Evolutionary conservation across 2,797 vertebrate genomes (phyloP).

Genomic region (Falco cherrug): DNA sequence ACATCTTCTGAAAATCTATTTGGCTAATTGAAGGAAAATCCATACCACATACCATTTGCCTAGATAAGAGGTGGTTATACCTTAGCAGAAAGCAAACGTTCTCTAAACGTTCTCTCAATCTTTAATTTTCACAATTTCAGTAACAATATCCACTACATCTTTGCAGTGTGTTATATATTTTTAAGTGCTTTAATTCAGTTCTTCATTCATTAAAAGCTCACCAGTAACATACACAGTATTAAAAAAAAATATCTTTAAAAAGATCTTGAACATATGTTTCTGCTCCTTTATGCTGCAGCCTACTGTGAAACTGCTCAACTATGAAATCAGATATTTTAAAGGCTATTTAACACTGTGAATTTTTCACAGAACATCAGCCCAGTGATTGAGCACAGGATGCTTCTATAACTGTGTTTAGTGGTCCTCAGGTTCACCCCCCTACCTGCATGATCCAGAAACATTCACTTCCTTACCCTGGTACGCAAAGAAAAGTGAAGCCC

Average conservation of each 20-base stretch:
- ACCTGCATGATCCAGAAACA: not conserved
- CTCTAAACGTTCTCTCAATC: not conserved
- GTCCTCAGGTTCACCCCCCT: not conserved
- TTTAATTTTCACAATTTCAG: not conserved
- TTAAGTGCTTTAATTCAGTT: constrained; percentile 20
- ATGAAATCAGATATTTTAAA: constrained; percentile 48
- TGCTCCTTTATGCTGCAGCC: not conserved
- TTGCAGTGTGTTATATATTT: not conserved
- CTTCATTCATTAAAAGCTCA: not conserved
- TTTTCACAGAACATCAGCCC: constrained; percentile 2
- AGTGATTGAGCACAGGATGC: not conserved
- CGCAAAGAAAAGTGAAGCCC: not conserved
- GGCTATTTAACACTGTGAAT: constrained; percentile 8
- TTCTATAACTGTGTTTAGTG: not conserved
- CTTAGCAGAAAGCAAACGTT: not conserved
- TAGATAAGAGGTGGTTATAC: not conserved
- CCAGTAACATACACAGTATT: not conserved
- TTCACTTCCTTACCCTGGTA: not conserved
- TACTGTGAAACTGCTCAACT: constrained; percentile 8
- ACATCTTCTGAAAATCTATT: not conserved
- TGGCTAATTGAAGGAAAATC: not conserved
- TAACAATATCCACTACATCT: not conserved
- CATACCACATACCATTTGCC: not conserved
- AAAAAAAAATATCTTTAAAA: not conserved
- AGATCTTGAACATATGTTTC: constrained; percentile 10